Evolutionary conservation across 2,113 vertebrate species (phyloP).

Genomic region (Eublepharis macularius): DNA sequence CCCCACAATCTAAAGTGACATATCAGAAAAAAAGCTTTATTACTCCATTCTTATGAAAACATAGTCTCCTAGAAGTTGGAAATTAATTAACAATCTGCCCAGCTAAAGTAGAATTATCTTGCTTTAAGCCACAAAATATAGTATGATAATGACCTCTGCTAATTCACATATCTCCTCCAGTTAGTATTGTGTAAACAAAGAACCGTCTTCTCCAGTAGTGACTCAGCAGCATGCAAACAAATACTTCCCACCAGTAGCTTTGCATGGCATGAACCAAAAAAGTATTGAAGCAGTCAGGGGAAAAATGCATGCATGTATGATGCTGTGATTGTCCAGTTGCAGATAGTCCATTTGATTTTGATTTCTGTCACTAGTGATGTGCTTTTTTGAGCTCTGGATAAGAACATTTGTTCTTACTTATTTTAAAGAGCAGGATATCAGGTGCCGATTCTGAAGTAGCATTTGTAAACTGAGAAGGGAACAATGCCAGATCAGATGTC

Average conservation of each 20-base stretch:
- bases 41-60: background rate
- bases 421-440: background rate
- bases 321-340: background rate
- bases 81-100: background rate
- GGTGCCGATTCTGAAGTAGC: conserved; percentile 19
- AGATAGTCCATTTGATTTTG: background rate
- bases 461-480: background rate
- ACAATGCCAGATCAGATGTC: background rate
- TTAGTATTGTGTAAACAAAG: background rate
- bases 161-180: background rate
- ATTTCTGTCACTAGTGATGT: background rate
- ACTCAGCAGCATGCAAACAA: background rate
- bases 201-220: background rate
- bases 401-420: rapidly evolving
- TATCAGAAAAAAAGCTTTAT: background rate
- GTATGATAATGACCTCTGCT: background rate
- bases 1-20: background rate
- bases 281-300: background rate
- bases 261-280: background rate
- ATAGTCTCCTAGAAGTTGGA: background rate
- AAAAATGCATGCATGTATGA: background rate
- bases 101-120: background rate
- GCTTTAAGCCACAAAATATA: background rate
- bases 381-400: background rate
- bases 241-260: background rate